Evolutionary conservation across 2,113 vertebrate species (phyloP).

Genomic region (Hylia prasina): DNA sequence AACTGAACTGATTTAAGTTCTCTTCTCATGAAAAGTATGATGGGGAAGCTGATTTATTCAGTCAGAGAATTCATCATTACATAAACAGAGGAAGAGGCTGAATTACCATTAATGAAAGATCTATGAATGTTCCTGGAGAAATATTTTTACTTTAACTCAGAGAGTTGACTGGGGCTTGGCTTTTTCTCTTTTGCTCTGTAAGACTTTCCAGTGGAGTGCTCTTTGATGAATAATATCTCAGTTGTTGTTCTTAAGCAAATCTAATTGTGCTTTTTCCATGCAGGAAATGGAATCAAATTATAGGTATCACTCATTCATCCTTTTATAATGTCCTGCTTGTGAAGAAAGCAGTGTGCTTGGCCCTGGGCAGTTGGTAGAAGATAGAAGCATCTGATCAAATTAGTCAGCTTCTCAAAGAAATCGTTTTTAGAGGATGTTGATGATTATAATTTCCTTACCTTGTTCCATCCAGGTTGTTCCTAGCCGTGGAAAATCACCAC

Average conservation of each 20-base stretch:
- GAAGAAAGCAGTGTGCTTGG: neutral
- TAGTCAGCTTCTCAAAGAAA: neutral
- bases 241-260: constrained; percentile 26
- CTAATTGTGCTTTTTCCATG: neutral
- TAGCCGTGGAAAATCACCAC: neutral
- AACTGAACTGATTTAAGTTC: neutral
- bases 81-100: constrained; percentile 11
- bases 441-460: neutral
- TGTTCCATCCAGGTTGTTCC: neutral
- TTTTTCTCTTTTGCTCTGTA: neutral
- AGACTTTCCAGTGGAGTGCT: neutral
- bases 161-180: neutral
- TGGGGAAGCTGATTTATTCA: neutral
- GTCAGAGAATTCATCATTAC: neutral
- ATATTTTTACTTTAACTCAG: constrained; percentile 16
- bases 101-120: constrained; percentile 6
- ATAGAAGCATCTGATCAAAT: neutral
- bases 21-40: neutral
- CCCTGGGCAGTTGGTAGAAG: neutral
- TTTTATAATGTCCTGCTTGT: constrained; percentile 1
- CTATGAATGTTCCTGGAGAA: neutral
- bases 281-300: constrained; percentile 45
- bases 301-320: constrained; percentile 11
- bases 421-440: neutral
- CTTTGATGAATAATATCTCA: constrained; percentile 1